These are phyloP conservation scores for Coluber constrictor DNA, from an alignment of 2,797 vertebrate genomes.

Conservation along the genomic window DNA sequence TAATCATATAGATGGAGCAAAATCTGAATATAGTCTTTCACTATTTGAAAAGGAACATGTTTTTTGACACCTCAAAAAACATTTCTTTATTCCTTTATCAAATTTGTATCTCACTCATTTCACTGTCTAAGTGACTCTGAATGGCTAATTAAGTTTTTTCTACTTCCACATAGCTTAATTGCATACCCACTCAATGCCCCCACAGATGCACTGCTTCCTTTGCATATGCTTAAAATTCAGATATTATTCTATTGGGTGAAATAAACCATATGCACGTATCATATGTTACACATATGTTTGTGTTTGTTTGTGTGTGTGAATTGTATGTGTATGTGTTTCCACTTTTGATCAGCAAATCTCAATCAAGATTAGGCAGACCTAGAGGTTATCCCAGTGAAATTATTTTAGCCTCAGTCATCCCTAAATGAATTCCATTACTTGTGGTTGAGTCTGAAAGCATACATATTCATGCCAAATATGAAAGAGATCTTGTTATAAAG, in stretches of 20 bases:
- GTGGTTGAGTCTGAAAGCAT: constrained; percentile 27
- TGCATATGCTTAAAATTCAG: neutral
- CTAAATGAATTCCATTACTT: constrained; percentile 26
- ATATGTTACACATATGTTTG: neutral
- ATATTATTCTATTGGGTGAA: neutral
- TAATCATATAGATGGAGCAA: neutral
- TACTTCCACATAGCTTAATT: neutral
- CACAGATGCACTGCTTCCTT: neutral
- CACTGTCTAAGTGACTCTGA: neutral
- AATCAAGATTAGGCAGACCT: constrained; percentile 18
- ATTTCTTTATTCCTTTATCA: neutral
- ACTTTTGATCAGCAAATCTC: constrained; percentile 3
- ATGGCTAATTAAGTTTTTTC: neutral
- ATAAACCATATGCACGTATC: neutral
- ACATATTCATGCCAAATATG: constrained; percentile 47
- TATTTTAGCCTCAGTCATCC: constrained; percentile 4
- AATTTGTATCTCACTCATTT: neutral
- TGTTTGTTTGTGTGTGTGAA: neutral
- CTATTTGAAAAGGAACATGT: neutral
- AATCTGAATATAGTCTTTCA: neutral
- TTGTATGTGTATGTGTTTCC: neutral
- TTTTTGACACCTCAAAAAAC: neutral
- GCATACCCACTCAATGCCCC: neutral
- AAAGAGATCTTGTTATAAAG: constrained; percentile 34
- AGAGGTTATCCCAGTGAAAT: constrained; percentile 28